Base-by-base conservation (phyloP, 2,888 invertebrate genomes). In the Trisateles emortualis region DNA sequence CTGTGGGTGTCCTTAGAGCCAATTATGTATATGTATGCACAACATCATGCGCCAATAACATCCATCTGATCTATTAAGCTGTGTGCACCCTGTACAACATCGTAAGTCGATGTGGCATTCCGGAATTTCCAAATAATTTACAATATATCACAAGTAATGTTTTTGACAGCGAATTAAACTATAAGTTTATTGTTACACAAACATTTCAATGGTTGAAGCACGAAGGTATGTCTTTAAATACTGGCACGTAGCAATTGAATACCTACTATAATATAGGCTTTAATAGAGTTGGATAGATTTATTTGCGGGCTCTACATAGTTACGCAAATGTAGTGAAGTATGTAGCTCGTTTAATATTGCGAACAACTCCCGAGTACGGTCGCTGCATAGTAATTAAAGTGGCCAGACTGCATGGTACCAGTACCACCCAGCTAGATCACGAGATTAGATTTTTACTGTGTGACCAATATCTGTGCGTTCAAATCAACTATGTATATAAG, bases 341-440 rank as follows among this genome's bases (percentile, higher is more conserved):
- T 9, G 24, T 24, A 24, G 40, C 16, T 26, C 29, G 29, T 35
- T 30, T 47, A 43, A 44, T 53, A 44, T 48, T 33, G 48, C 43
- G 38, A 16, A 30, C 43, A 44, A 35, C 44, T 49, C 43, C 39
- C 32, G 26, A 35, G 53, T 16, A 54, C 48, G 38, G 19, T 17
- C 10, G 14, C 9, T 49, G 53, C 53, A 40, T 54, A 44, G 44
- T 35, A 54, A 54, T 54, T 54, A 54, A 44, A 40, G 39, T 33
- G 11, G 35, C 22, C 48, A 54, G 53, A 54, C 53, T 44, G 53
- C 48, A 30, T 44, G 53, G 48, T 48, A 49, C 53, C 53, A 44
- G 48, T 48, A 49, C 53, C 53, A 44, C 53, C 53, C 53, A 44
- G 42, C 44, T 22, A 29, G 42, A 14, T 10, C n/a, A 43, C 11